Evolutionary conservation across 1,140 invertebrate genomes (phyloP), one percentile per base, ranked within the genome.

Genomic region (Apolygus lucorum): DNA sequence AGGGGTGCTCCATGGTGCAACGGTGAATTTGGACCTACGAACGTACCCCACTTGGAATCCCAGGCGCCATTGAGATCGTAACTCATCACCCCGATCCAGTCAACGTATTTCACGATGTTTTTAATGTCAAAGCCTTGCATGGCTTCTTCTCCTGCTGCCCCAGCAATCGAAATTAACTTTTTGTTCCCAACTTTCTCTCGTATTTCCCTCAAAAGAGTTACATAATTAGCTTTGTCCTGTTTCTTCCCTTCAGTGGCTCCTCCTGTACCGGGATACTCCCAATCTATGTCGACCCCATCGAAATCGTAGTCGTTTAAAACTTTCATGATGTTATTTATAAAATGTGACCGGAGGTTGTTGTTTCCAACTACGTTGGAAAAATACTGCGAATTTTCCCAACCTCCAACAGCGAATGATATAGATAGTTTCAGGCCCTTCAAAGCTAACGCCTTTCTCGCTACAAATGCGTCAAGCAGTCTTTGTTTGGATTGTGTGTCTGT

Each of bases 221-320:
- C 73, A 42, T 74, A 74, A 49, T 74, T 74, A 13, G 27, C 14
- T 69, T 74, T 74, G 28, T 74, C 73, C 25, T 68, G 42, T 28
- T 71, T 69, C 14, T 65, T 65, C 13, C 73, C 73, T 63, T 72
- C 71, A 21, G 64, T 68, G 1, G 71, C 73, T n/a, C 73, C 73
- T 28, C 73, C 73, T 2, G 73, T 72, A 0, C 72, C 85, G 66
- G 86, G 84, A 75, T 85, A 85, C 54, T 84, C 79, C 85, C 85
- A 86, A 72, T 86, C 81, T 14, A 87, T 74, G 74, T 87, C 85
- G 4, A 85, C 76, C 0, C 85, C 85, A 73, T 87, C 85, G 71
- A 87, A 86, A 67, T 81, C 79, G 71, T 85, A 82, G 63, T 82
- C 78, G 71, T 80, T 79, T 42, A 86, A 73, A 70, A 85, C 82